A percentile compares a stretch with the other conserved stretches of the same genome.
These are phyloP conservation scores for Hypselothyrea guttata DNA, from an alignment of 2,888 invertebrate species.

Conservation along the genomic window DNA sequence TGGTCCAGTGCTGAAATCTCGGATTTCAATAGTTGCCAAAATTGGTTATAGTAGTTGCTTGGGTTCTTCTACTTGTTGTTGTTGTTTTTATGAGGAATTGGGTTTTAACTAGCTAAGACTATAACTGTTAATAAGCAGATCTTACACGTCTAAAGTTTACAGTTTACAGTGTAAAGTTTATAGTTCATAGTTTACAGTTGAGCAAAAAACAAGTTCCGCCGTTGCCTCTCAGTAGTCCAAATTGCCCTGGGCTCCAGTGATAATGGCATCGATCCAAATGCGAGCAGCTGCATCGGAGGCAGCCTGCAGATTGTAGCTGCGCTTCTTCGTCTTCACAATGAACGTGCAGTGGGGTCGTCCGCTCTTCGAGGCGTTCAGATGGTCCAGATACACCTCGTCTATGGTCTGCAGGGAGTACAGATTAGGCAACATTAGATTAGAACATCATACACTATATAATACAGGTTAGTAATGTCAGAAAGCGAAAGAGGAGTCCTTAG, in stretches of 20 bases:
- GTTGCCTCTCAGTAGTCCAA: slow-evolving; percentile 74
- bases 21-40: slow-evolving; percentile 71
- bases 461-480: too few relatives aligned
- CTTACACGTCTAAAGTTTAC: slow-evolving; percentile 39
- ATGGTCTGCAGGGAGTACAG: slow-evolving; percentile 89
- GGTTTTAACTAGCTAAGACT: slow-evolving; percentile 27
- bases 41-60: slow-evolving; percentile 34
- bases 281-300: slow-evolving; percentile 96
- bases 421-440: too few relatives aligned
- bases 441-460: too few relatives aligned
- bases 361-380: slow-evolving; percentile 94
- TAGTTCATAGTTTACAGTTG: slow-evolving; percentile 38
- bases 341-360: slow-evolving; percentile 96
- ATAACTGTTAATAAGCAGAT: slow-evolving; percentile 28
- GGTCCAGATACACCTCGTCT: slow-evolving; percentile 98
- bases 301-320: slow-evolving; percentile 95
- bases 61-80: slow-evolving; percentile 7
- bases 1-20: slow-evolving; percentile 76
- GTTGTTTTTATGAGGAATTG: slow-evolving; percentile 3
- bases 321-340: slow-evolving; percentile 95
- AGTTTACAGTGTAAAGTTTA: slow-evolving; percentile 9
- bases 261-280: slow-evolving; percentile 94
- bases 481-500: too few relatives aligned
- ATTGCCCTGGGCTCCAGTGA: slow-evolving; percentile 83
- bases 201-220: slow-evolving; percentile 28